A percentile compares a stretch with the other conserved stretches of the same genome.
phyloP scores from a whole-genome alignment of 2,797 vertebrate species.

The Microhierax caerulescens region DNA sequence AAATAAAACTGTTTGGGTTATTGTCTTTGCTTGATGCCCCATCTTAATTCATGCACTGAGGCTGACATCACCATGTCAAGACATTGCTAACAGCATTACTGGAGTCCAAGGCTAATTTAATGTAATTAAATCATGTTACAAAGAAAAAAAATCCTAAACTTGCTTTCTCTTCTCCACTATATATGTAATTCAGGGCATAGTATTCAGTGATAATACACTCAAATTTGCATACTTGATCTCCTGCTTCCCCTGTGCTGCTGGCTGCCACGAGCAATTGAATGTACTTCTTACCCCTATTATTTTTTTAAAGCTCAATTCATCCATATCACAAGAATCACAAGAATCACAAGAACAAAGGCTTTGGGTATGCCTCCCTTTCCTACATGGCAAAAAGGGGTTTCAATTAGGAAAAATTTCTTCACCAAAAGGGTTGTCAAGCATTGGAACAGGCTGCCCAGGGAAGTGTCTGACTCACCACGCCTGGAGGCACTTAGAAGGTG shows the following conservation, averaged over 20 bases:
- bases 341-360: background rate
- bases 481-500: background rate
- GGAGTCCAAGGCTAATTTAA: background rate
- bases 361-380: background rate
- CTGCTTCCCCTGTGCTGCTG: background rate
- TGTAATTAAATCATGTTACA: background rate
- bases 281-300: background rate
- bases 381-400: background rate
- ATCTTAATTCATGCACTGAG: background rate
- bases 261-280: background rate
- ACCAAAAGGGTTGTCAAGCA: background rate
- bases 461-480: background rate
- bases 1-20: background rate
- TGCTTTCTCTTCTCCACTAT: background rate
- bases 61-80: background rate
- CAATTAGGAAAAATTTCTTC: background rate
- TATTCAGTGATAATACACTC: background rate
- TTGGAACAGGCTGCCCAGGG: background rate
- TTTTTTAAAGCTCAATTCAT: background rate
- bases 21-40: conserved; percentile 47
- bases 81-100: background rate
- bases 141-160: background rate
- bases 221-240: background rate
- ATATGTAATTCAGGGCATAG: background rate
- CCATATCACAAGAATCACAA: background rate